A percentile compares a stretch with the other conserved stretches of the same genome.
phyloP scores from a whole-genome alignment of 2,113 vertebrate species.

The Oncorhynchus tshawytscha region DNA sequence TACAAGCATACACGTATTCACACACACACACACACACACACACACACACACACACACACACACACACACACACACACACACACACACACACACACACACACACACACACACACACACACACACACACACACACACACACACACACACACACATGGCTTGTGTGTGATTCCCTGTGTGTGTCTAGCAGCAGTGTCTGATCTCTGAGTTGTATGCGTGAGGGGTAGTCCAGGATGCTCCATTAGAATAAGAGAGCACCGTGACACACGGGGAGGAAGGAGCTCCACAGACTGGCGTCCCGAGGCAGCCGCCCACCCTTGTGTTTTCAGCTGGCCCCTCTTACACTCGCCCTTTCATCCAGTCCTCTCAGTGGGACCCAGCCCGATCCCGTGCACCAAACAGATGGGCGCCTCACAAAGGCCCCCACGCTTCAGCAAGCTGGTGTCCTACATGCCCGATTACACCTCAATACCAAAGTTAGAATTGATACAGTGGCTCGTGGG shows the following conservation, averaged over 20 bases:
- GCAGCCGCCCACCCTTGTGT: slow-evolving; percentile 63
- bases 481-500: slow-evolving; percentile 95
- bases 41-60: not conserved
- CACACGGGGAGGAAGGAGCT: slow-evolving; percentile 31
- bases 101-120: too few species aligned
- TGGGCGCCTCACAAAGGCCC: slow-evolving; percentile 90
- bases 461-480: slow-evolving; percentile 88
- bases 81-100: too few species aligned
- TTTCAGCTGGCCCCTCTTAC: slow-evolving; percentile 72
- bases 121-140: too few species aligned
- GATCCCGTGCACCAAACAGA: slow-evolving; percentile 82
- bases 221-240: slow-evolving; percentile 55
- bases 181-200: slow-evolving; percentile 67
- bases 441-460: slow-evolving; percentile 97
- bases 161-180: slow-evolving; percentile 53
- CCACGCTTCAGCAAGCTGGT: slow-evolving; percentile 92
- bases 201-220: slow-evolving; percentile 64
- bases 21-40: too few species aligned
- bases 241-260: slow-evolving; percentile 60
- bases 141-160: not conserved
- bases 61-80: not conserved
- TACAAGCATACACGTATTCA: too few species aligned
- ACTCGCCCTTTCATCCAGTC: slow-evolving; percentile 63
- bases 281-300: slow-evolving; percentile 60
- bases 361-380: slow-evolving; percentile 55